phyloP scores from a whole-genome alignment of 2,888 invertebrate species.

The Hydropsyche betteni region DNA sequence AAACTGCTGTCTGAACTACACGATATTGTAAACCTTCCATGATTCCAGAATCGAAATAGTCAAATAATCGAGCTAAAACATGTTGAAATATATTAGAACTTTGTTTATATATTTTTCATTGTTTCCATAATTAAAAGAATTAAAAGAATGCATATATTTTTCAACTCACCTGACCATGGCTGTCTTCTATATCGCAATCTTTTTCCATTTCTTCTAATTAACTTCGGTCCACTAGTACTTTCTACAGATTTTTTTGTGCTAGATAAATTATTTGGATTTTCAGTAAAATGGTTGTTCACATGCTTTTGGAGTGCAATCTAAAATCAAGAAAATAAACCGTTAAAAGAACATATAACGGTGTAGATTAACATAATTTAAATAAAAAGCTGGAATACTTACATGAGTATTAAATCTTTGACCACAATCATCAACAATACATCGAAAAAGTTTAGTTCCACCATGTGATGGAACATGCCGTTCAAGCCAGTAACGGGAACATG shows the following conservation, averaged over 20 bases:
- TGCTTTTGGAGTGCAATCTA: slow-evolving; percentile 88
- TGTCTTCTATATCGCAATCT: slow-evolving; percentile 86
- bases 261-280: slow-evolving; percentile 67
- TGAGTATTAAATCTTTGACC: slow-evolving; percentile 87
- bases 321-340: slow-evolving; percentile 54
- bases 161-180: slow-evolving; percentile 84
- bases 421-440: slow-evolving; percentile 95
- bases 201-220: slow-evolving; percentile 87
- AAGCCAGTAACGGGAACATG: slow-evolving; percentile 92
- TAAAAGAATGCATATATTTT: slow-evolving; percentile 24
- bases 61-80: slow-evolving; percentile 87
- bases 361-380: slow-evolving; percentile 39
- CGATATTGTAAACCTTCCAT: slow-evolving; percentile 93
- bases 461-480: slow-evolving; percentile 92
- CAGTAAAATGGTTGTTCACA: slow-evolving; percentile 90
- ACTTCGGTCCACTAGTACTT: slow-evolving; percentile 75
- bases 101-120: too few species aligned
- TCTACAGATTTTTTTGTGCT: slow-evolving; percentile 76
- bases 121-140: not conserved
- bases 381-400: slow-evolving; percentile 64
- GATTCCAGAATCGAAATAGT: slow-evolving; percentile 91
- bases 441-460: slow-evolving; percentile 90
- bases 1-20: slow-evolving; percentile 70
- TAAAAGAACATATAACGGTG: slow-evolving; percentile 50
- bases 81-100: slow-evolving; percentile 4